Evolutionary conservation across 2,113 vertebrate species (phyloP).

Genomic region (Coptodon bakossiorum): DNA sequence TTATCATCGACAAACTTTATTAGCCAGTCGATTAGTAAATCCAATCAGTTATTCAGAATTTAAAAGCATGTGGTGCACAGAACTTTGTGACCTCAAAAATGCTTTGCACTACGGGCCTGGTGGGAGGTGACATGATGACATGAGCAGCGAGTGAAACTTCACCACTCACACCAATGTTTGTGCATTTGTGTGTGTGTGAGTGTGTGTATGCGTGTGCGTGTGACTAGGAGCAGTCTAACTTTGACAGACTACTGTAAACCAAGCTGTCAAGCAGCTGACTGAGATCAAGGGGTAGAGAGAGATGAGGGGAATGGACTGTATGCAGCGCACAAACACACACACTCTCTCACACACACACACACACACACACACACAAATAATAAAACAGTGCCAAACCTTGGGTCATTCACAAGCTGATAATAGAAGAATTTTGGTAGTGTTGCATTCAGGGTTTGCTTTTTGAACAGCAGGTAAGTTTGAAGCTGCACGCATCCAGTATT

Average conservation of each 20-base stretch:
- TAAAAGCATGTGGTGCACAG: neutral
- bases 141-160: neutral
- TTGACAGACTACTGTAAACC: slow-evolving; percentile 29
- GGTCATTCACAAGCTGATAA: neutral
- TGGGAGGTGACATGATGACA: slow-evolving; percentile 17
- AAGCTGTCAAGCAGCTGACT: slow-evolving; percentile 57
- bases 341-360: neutral
- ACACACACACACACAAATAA: neutral
- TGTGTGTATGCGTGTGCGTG: neutral
- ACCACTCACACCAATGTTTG: neutral
- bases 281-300: slow-evolving; percentile 28
- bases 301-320: slow-evolving; percentile 2
- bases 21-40: neutral
- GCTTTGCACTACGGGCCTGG: neutral
- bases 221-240: slow-evolving; percentile 4
- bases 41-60: neutral
- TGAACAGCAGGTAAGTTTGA: neutral
- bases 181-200: neutral
- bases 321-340: neutral
- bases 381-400: neutral
- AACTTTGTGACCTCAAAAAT: neutral
- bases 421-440: neutral
- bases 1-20: neutral
- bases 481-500: neutral
- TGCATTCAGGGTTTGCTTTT: neutral